phyloP scores from a whole-genome alignment of 1,140 invertebrate genomes.

The Drosophila orena region DNA sequence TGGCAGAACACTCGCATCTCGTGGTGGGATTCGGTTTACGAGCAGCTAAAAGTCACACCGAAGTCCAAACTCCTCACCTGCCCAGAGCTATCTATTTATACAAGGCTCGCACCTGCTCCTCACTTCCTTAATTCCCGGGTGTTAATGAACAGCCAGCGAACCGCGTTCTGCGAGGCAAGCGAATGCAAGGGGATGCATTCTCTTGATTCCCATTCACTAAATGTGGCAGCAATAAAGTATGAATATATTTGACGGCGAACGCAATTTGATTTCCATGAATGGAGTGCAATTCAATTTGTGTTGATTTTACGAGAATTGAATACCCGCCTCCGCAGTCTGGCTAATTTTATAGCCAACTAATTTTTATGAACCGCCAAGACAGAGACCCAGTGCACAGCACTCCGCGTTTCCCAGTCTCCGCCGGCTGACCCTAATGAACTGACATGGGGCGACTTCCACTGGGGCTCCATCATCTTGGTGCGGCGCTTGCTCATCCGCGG shows the following conservation, averaged over 20 bases:
- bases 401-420: slow-evolving; percentile 37
- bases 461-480: slow-evolving; percentile 30
- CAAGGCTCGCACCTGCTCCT: slow-evolving; percentile 31
- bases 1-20: slow-evolving; percentile 19
- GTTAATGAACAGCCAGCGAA: slow-evolving; percentile 5
- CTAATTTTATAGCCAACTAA: slow-evolving; percentile 74
- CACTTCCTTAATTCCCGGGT: slow-evolving; percentile 18
- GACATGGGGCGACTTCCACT: slow-evolving; percentile 55
- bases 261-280: slow-evolving; percentile 59
- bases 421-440: slow-evolving; percentile 76
- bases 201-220: slow-evolving; percentile 21
- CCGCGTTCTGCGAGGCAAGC: slow-evolving; percentile 1
- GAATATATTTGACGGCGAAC: slow-evolving; percentile 22
- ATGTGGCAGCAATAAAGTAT: slow-evolving; percentile 36
- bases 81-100: slow-evolving; percentile 14
- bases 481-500: slow-evolving; percentile 68
- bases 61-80: slow-evolving; percentile 34
- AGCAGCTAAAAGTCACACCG: slow-evolving; percentile 52
- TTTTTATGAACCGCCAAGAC: slow-evolving; percentile 74
- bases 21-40: slow-evolving; percentile 24
- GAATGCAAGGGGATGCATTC: slow-evolving; percentile 16
- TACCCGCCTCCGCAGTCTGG: slow-evolving; percentile 13
- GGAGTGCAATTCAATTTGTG: slow-evolving; percentile 74
- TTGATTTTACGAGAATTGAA: slow-evolving; percentile 50
- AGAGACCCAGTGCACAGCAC: slow-evolving; percentile 26